Evolutionary conservation across 2,113 vertebrate species (phyloP), one percentile per base, ranked within the genome.

Genomic region (Sorex fumeus): DNA sequence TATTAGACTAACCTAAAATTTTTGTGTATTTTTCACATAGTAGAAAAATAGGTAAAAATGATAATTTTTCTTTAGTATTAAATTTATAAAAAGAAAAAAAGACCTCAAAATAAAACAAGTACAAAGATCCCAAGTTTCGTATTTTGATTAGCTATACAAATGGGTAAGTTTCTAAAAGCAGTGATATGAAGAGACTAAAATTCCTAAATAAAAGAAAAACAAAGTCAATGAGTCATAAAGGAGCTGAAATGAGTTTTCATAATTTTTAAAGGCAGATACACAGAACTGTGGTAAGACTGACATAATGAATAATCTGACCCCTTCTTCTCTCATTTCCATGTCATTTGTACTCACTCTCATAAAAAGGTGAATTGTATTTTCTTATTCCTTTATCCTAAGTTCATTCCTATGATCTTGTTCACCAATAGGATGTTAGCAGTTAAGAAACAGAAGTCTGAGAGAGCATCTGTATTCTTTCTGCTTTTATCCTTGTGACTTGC

Each of bases 181-280:
- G 13, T 53, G 30, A 57, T 66, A 45, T 72, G 47, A 83, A 64
- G 12, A 4, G 13, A 45, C 15, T 76, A 79, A 83, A 76, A 47
- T 19, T 62, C 40, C 40, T 78, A 62, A n/a, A 84, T 47, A 40
- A 82, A 92, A 92, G 64, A 4, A 75, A 32, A 50, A 57, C 2
- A 93, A 72, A 77, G 40, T 84, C 28, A 87, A 70, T 30, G 27
- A 74, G 2, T 90, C 85, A 88, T 74, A 32, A 87, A 28, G 67
- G 9, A 94, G 60, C 6, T 12, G 53, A 50, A 50, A 50, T 50
- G 47, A 72, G 53, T 72, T 88, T 12, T 84, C 40, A 30, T 19
- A 64, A 85, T 36, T 88, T 80, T 81, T 84, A 89, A 92, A 27
- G 62, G 83, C 19, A 94, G 84, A 76, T 28, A 6, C 50, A 88